Base-by-base conservation (phyloP, 2,113 vertebrate species). In the Ophiodon elongatus region DNA sequence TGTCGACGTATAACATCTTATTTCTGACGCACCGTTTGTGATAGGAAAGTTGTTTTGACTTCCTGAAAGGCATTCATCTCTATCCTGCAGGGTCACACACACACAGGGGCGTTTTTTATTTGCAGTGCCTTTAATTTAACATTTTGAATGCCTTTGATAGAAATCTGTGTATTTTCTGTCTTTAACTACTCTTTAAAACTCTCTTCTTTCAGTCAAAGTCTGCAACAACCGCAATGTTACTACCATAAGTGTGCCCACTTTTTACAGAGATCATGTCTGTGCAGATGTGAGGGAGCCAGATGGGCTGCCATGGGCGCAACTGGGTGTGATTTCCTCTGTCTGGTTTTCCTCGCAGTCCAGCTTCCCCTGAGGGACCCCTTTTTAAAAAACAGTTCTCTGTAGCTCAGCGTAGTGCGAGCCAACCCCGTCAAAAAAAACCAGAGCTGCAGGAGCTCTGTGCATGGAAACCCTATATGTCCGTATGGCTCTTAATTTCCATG, bases 321-420 rank as follows among this genome's bases (percentile, higher is more conserved):
- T 94, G 93, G 93, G 93, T 93, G 89, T 91, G 90, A 94, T 92
- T 94, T 94, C 89, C 90, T 93, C 91, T 93, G 92, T 94, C 92
- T 93, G 93, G 88, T 90, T 96, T 93, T 85, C 94, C 95, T 94
- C 93, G 82, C 89, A 93, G 93, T 80, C 93, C 94, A 72, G 92
- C 87, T 94, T 91, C 94, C 93, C 95, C 94, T 73, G 25, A 84
- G 85, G 94, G 94, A 94, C 94, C 94, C 92, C 84, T 70, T 87
- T 91, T 85, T 85, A 78, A 93, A 94, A 94, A 90, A 88, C 85
- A 89, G 84, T 65, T 66, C 84, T 85, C 52, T 80, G 79, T 71
- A 78, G 67, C 79, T 82, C 67, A 59, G 86, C 85, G 63, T 37
- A 76, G 68, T 21, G 25, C 23, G 21, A 41, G 71, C 84, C 71